phyloP scores from a whole-genome alignment of 2,888 invertebrate species.

The Sepiola atlantica region DNA sequence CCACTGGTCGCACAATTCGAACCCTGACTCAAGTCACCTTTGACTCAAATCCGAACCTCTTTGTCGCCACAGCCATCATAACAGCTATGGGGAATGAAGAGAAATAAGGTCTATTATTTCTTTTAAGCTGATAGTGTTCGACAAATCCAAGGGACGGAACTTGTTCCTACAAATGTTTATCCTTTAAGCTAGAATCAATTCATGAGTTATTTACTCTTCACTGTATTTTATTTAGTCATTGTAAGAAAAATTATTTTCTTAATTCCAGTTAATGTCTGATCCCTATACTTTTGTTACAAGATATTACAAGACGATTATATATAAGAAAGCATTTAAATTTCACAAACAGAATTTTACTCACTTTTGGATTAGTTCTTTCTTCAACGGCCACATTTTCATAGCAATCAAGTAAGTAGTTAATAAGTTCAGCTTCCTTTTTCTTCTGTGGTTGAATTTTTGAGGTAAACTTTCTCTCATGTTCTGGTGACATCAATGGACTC shows the following conservation, averaged over 20 bases:
- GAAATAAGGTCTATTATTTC: no score
- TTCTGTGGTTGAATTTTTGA: constrained; percentile 62
- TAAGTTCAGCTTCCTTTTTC: constrained; percentile 68
- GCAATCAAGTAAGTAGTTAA: constrained; percentile 79
- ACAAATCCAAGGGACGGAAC: not conserved
- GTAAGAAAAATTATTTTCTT: no score
- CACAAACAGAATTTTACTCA: constrained; percentile 57
- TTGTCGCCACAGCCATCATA: no score
- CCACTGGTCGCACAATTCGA: no score
- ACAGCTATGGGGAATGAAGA: no score
- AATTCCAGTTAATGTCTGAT: not conserved
- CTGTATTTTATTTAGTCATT: not conserved
- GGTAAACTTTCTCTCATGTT: constrained; percentile 63
- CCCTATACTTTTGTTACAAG: not conserved
- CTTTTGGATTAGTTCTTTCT: constrained; percentile 85
- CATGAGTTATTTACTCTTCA: not conserved
- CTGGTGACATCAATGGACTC: constrained; percentile 59
- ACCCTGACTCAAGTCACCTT: no score
- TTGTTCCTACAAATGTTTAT: not conserved
- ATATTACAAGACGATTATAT: not conserved
- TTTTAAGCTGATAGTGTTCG: no score
- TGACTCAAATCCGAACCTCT: no score
- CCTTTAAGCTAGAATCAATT: not conserved
- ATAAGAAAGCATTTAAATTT: not conserved
- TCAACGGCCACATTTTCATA: constrained; percentile 84